A percentile compares a stretch with the other conserved stretches of the same genome.
phyloP scores from a whole-genome alignment of 1,140 invertebrate genomes.

The Cherax destructor region DNA sequence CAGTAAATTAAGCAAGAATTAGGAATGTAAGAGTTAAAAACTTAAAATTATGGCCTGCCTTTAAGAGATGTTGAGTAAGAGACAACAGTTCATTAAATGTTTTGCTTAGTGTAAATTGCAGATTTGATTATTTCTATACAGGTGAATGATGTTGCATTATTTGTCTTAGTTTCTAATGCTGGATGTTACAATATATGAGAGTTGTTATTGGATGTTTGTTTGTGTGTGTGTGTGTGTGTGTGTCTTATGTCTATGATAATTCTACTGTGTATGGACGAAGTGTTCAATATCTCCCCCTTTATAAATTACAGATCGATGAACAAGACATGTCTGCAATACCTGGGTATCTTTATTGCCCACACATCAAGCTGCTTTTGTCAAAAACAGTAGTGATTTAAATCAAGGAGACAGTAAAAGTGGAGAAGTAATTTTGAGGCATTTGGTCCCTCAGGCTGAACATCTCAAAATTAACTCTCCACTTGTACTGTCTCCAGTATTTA shows the following conservation, averaged over 20 bases:
- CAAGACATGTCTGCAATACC: too few relatives aligned
- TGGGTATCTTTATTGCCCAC: too few relatives aligned
- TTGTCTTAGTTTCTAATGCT: constrained; percentile 53
- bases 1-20: background rate
- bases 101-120: background rate
- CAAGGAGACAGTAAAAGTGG: too few relatives aligned
- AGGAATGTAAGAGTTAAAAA: background rate
- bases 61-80: constrained; percentile 9
- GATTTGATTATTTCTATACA: constrained; percentile 11
- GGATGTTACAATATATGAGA: constrained; percentile 44
- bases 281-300: background rate
- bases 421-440: too few relatives aligned
- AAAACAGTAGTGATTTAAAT: too few relatives aligned
- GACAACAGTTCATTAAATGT: background rate
- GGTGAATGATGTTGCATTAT: background rate
- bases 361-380: too few relatives aligned
- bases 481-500: too few relatives aligned
- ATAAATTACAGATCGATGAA: too few relatives aligned
- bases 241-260: background rate
- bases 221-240: background rate
- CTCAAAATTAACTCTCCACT: too few relatives aligned
- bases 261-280: background rate
- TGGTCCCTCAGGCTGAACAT: too few relatives aligned
- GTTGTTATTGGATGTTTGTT: constrained; percentile 30
- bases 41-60: background rate